phyloP scores from a whole-genome alignment of 1,140 invertebrate genomes.

The Copidosoma floridanum region DNA sequence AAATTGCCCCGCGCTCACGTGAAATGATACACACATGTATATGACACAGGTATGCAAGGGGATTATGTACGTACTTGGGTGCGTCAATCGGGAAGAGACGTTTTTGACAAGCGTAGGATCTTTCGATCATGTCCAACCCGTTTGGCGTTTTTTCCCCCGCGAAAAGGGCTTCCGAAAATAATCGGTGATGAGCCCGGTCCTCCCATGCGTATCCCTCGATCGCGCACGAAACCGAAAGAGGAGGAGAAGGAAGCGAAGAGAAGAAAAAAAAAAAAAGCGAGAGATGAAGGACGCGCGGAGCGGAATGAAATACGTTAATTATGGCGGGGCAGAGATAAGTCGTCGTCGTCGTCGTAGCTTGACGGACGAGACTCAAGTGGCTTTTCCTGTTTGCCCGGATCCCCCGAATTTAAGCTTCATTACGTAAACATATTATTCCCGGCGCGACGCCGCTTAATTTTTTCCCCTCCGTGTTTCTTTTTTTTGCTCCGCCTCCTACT shows the following conservation, averaged over 20 bases:
- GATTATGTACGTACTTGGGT: no score
- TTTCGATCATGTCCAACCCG: no score
- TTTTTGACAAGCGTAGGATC: no score
- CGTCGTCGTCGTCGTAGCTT: background rate
- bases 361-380: conserved; percentile 15
- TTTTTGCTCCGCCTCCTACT: no score
- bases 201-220: no score
- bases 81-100: no score
- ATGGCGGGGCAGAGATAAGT: conserved; percentile 6
- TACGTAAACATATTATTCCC: conserved; percentile 22
- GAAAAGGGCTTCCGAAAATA: background rate
- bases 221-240: background rate
- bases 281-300: background rate
- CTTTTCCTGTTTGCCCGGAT: conserved; percentile 22
- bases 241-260: background rate
- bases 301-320: conserved; percentile 23
- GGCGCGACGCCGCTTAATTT: no score
- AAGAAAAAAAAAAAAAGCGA: background rate
- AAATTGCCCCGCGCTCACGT: no score
- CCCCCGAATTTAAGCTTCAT: conserved; percentile 21
- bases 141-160: background rate
- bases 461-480: no score
- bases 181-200: no score
- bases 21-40: no score
- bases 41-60: no score